Percentiles rank a stretch among this genome's conserved stretches.
phyloP scores from a whole-genome alignment of 2,113 vertebrate species.

The Pangasianodon gigas region DNA sequence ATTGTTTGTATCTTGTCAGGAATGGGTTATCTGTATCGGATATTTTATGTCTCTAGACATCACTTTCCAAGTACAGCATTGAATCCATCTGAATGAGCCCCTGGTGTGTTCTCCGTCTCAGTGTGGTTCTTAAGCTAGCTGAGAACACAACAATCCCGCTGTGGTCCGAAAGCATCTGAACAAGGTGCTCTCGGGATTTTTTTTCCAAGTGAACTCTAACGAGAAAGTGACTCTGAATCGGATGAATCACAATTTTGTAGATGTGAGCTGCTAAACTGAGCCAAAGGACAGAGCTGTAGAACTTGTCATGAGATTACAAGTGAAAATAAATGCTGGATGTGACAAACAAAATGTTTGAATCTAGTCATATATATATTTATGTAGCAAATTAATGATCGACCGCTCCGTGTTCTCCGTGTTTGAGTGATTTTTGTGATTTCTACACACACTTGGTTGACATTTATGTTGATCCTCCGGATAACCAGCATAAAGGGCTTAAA shows the following conservation, averaged over 20 bases:
- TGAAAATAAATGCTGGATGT: not conserved
- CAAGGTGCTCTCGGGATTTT: not conserved
- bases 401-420: not conserved
- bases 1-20: not conserved
- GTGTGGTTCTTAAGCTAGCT: not conserved
- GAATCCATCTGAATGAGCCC: not conserved
- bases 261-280: not conserved
- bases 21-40: not conserved
- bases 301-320: not conserved
- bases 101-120: not conserved
- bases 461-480: not conserved
- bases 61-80: not conserved
- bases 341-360: not conserved
- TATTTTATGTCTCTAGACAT: not conserved
- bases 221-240: not conserved
- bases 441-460: not conserved
- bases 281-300: not conserved
- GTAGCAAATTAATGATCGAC: not conserved
- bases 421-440: not conserved
- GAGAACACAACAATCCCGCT: not conserved
- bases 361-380: not conserved
- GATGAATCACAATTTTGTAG: not conserved
- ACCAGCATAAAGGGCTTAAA: not conserved
- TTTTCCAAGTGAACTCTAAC: not conserved
- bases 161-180: not conserved